phyloP scores from a whole-genome alignment of 2,888 invertebrate species.

The Quadroppia sp. region DNA sequence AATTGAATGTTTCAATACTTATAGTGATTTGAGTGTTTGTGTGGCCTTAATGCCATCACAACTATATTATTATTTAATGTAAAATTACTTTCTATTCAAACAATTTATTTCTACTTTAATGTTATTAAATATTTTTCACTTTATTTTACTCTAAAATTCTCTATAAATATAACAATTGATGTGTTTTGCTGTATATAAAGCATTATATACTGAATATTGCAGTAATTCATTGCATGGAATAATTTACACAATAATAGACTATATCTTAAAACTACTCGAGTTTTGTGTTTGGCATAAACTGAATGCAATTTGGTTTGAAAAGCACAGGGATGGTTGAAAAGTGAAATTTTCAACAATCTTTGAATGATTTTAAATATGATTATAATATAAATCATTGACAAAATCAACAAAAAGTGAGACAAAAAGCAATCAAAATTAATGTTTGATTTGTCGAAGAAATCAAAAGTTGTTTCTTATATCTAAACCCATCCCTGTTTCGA shows the following conservation, averaged over 20 bases:
- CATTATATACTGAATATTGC: neutral
- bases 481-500: too few species aligned
- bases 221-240: neutral
- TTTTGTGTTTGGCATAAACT: too few species aligned
- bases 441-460: too few species aligned
- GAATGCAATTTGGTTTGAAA: too few species aligned
- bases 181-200: neutral
- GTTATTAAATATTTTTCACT: neutral
- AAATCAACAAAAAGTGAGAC: too few species aligned
- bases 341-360: too few species aligned
- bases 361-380: too few species aligned
- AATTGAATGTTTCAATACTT: constrained; percentile 1
- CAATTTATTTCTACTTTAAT: constrained; percentile 4
- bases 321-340: too few species aligned
- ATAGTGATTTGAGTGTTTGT: neutral
- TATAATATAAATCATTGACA: too few species aligned
- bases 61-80: neutral
- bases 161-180: neutral
- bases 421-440: too few species aligned
- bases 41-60: neutral
- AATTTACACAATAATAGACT: neutral
- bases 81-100: neutral
- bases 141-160: neutral
- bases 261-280: too few species aligned
- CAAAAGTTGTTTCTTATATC: too few species aligned